A percentile compares a stretch with the other conserved stretches of the same genome.
Evolutionary conservation across 1,140 invertebrate genomes (phyloP).

Genomic region (Elymnias hypermnestra): DNA sequence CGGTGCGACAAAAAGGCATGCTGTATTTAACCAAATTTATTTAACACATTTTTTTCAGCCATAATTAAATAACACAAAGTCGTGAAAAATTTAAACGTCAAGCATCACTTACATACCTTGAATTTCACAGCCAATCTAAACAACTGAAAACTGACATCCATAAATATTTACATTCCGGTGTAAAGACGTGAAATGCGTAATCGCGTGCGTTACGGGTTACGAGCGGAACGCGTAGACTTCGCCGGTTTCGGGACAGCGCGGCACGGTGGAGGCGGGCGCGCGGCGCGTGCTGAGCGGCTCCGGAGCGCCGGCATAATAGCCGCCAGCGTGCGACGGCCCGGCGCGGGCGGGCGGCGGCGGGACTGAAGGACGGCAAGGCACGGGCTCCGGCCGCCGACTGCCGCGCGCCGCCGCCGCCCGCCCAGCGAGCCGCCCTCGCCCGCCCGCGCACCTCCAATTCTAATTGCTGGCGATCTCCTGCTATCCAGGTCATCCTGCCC

Average conservation of each 20-base stretch:
- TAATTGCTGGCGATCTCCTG: slow-evolving; percentile 62
- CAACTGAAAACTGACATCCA: slow-evolving; percentile 74
- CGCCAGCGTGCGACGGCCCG: no score
- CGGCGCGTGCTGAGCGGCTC: slow-evolving; percentile 49
- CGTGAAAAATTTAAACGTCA: slow-evolving; percentile 56
- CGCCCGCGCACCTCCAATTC: slow-evolving; percentile 52
- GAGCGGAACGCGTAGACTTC: slow-evolving; percentile 34
- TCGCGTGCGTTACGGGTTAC: slow-evolving; percentile 54
- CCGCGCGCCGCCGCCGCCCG: slow-evolving; percentile 29
- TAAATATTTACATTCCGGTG: slow-evolving; percentile 72
- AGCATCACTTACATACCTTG: slow-evolving; percentile 69
- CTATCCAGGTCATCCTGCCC: slow-evolving; percentile 62
- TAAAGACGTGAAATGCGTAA: slow-evolving; percentile 53
- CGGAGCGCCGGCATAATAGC: slow-evolving; percentile 61
- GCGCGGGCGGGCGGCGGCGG: slow-evolving; percentile 31
- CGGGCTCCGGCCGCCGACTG: slow-evolving; percentile 37
- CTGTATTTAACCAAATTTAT: slow-evolving; percentile 42
- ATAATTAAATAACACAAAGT: slow-evolving; percentile 37
- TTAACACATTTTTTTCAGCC: slow-evolving; percentile 32
- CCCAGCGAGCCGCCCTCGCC: slow-evolving; percentile 30
- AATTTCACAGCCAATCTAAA: slow-evolving; percentile 75
- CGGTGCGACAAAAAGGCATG: slow-evolving; percentile 59
- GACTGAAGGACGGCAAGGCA: slow-evolving; percentile 25
- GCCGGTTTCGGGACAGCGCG: slow-evolving; percentile 28
- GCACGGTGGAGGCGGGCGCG: slow-evolving; percentile 36